Evolutionary conservation across 23 tunicate species (phyloP).

Genomic region (Botrylloides violaceus): DNA sequence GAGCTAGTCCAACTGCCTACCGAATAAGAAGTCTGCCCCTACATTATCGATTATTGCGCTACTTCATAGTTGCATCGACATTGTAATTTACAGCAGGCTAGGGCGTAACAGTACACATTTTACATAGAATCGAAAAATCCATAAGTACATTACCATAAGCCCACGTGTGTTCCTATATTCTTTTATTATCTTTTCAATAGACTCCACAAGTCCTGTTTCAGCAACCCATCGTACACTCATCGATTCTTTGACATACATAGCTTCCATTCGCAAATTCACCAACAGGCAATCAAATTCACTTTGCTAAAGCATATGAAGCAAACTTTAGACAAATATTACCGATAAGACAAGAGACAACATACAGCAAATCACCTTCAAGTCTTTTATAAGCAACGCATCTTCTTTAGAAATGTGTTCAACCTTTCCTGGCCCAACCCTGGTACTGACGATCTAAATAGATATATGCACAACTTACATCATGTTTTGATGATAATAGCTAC

Average conservation of each 20-base stretch:
- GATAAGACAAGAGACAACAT: not conserved
- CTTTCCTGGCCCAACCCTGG: slow-evolving; percentile 60
- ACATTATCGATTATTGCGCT: no score
- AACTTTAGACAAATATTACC: not conserved
- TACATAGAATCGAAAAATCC: no score
- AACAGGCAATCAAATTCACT: slow-evolving; percentile 81
- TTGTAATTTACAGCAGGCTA: no score
- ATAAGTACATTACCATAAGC: slow-evolving; percentile 67
- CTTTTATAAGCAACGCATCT: slow-evolving; percentile 87
- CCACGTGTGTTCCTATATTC: slow-evolving; percentile 94
- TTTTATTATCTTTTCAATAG: slow-evolving; percentile 52
- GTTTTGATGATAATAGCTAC: no score
- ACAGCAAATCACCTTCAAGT: slow-evolving; percentile 32
- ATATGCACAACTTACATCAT: no score
- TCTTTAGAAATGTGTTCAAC: slow-evolving; percentile 67
- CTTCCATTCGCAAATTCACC: slow-evolving; percentile 91
- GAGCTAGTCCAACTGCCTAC: no score
- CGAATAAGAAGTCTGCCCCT: no score
- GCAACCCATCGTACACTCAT: slow-evolving; percentile 93
- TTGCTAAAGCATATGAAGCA: slow-evolving; percentile 79
- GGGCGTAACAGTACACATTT: no score
- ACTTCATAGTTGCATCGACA: no score
- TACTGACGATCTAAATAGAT: slow-evolving; percentile 49
- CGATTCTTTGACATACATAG: slow-evolving; percentile 70
- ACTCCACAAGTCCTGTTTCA: slow-evolving; percentile 88